Percentiles rank a stretch among this genome's conserved stretches.
phyloP scores from a whole-genome alignment of 2,797 vertebrate species.

The Takifugu rubripes region DNA sequence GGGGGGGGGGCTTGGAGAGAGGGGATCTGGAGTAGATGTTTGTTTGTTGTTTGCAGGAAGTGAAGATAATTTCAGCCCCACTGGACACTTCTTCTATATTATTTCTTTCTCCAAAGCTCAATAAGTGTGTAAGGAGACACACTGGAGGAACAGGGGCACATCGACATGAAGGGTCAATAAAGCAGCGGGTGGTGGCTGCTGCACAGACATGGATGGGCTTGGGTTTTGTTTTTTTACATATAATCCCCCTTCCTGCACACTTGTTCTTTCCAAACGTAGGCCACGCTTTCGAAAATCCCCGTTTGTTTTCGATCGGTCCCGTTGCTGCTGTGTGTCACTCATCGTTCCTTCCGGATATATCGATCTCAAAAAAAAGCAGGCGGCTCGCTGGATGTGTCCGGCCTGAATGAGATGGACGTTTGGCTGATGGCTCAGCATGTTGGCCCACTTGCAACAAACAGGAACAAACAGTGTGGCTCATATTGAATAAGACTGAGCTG shows the following conservation, averaged over 20 bases:
- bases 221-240: conserved; percentile 24
- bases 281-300: conserved; percentile 37
- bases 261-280: conserved; percentile 10
- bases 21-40: background rate
- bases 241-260: background rate
- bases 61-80: conserved; percentile 39
- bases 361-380: conserved; percentile 54
- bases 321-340: conserved; percentile 45
- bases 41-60: conserved; percentile 35
- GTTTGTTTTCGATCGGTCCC: conserved; percentile 55
- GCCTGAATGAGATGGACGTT: conserved; percentile 50
- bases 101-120: conserved; percentile 54
- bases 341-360: conserved; percentile 51
- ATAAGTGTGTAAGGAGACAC: conserved; percentile 44
- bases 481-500: conserved; percentile 54
- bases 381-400: conserved; percentile 41
- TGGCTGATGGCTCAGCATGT: conserved; percentile 55
- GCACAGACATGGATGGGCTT: conserved; percentile 21
- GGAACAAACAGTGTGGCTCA: conserved; percentile 24
- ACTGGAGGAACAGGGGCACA: conserved; percentile 42
- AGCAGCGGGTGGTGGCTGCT: conserved; percentile 48
- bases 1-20: conserved; percentile 6
- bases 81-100: conserved; percentile 45
- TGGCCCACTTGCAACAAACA: conserved; percentile 47
- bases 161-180: conserved; percentile 58